Base-by-base conservation (phyloP, 1,140 invertebrate species). In the Drosophila biarmipes region DNA sequence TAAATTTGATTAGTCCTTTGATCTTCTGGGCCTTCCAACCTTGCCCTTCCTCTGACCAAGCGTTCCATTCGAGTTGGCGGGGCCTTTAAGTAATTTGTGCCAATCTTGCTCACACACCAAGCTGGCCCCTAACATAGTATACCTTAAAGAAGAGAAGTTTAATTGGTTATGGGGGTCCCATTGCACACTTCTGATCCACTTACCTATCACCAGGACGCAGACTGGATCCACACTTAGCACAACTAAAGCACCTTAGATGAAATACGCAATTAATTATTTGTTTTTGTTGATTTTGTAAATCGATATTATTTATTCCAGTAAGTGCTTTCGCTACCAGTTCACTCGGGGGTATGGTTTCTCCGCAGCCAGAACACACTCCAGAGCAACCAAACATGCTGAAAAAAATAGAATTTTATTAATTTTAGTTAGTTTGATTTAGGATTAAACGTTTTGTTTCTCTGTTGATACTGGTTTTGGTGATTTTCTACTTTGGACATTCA, bases 171-270 rank as follows among this genome's bases (percentile, higher is more conserved):
- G 7, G n/a, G n/a, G n/a, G n/a, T n/a, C n/a, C n/a, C 4, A 29
- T 29, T 46, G 11, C 51, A 10, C 1, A 4, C 2, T 37, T 10
- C 0, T 24, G 4, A 1, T 7, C 4, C 1, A 27, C 15, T 31
- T 92, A 96, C 94, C 97, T 96, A 94, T 98, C 97, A 75, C 97
- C 97, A 67, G 96, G 95, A 89, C 96, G 95, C 72, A 98, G 95
- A 92, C 96, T 96, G 76, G 95, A 94, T 73, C 96, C 95, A 92
- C 97, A 98, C 92, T 98, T 98, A 92, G 96, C 97, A 94, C 97
- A 98, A 72, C 95, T 95, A 94, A 98, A 98, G 93, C 97, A 98
- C 93, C 97, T 97, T 92, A 97, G 94, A 94, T 98, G 97, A 94
- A 98, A 98, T 82, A 98, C 97, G 92, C 85, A 91, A 80, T 91